phyloP scores from a whole-genome alignment of 2,113 vertebrate species.

The Hyla sarda region DNA sequence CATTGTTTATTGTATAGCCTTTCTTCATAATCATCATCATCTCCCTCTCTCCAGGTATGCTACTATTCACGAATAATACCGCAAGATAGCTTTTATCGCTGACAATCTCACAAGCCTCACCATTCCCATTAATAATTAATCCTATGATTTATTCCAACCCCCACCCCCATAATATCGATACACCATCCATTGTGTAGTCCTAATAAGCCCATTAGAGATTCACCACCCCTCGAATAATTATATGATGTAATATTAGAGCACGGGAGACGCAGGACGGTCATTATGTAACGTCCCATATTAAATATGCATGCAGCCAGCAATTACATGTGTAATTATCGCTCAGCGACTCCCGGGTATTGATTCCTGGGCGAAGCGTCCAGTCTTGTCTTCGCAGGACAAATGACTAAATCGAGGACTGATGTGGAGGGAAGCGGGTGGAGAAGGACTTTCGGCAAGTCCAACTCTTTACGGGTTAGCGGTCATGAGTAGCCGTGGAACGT shows the following conservation, averaged over 20 bases:
- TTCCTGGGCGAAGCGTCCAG: not conserved
- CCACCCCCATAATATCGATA: conserved; percentile 38
- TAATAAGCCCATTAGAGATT: conserved; percentile 32
- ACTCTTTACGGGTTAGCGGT: not conserved
- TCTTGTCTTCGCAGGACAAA: conserved; percentile 4
- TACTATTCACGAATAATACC: not conserved
- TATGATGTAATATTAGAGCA: conserved; percentile 51
- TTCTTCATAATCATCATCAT: not conserved
- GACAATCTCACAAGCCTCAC: conserved; percentile 6
- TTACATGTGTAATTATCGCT: conserved; percentile 47
- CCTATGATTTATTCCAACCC: conserved; percentile 14
- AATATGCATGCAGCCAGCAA: conserved; percentile 41
- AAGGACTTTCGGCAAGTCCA: not conserved
- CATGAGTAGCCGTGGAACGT: too few species aligned
- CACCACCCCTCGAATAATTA: conserved; percentile 45
- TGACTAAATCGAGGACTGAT: not conserved
- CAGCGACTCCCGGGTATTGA: conserved; percentile 36
- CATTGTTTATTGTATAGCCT: not conserved
- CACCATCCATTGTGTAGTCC: conserved; percentile 49
- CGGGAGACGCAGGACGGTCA: conserved; percentile 14
- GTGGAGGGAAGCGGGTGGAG: not conserved
- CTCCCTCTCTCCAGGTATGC: not conserved
- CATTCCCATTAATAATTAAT: conserved; percentile 41
- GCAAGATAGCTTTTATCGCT: conserved; percentile 14
- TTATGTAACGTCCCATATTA: conserved; percentile 33